Evolutionary conservation across 2,113 vertebrate genomes (phyloP).

Genomic region (Scolopax mira): DNA sequence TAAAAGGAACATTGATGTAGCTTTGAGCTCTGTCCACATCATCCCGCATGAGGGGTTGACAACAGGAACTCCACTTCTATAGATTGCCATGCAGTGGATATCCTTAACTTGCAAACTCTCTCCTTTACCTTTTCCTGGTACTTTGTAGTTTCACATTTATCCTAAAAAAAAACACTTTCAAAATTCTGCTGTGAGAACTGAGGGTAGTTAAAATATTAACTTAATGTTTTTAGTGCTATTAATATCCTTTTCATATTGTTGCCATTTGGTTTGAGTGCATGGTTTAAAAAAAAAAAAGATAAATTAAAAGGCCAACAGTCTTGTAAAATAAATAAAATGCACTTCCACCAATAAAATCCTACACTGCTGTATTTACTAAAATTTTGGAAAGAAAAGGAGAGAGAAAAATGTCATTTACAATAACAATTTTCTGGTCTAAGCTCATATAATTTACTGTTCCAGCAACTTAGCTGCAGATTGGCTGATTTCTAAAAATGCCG

Average conservation of each 20-base stretch:
- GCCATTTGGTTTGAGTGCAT: neutral
- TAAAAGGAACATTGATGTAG: neutral
- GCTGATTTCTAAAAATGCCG: neutral
- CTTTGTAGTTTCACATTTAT: neutral
- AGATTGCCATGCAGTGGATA: neutral
- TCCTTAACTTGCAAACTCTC: neutral
- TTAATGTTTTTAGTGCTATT: neutral
- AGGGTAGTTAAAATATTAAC: neutral
- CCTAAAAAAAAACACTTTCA: neutral
- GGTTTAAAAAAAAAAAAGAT: neutral
- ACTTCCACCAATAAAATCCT: neutral
- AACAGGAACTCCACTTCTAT: neutral
- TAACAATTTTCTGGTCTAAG: neutral
- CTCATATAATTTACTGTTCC: neutral
- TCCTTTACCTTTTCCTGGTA: neutral
- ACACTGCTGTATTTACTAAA: neutral
- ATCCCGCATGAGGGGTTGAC: neutral
- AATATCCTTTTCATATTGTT: neutral
- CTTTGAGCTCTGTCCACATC: neutral
- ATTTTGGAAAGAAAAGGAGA: neutral
- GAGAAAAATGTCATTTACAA: neutral
- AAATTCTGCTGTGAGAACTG: neutral
- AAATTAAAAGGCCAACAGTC: fast-evolving
- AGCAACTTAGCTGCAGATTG: neutral
- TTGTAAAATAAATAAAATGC: neutral